Percentiles rank a stretch among this genome's conserved stretches.
phyloP scores from a whole-genome alignment of 2,797 vertebrate genomes.

The Myotis pilosus region DNA sequence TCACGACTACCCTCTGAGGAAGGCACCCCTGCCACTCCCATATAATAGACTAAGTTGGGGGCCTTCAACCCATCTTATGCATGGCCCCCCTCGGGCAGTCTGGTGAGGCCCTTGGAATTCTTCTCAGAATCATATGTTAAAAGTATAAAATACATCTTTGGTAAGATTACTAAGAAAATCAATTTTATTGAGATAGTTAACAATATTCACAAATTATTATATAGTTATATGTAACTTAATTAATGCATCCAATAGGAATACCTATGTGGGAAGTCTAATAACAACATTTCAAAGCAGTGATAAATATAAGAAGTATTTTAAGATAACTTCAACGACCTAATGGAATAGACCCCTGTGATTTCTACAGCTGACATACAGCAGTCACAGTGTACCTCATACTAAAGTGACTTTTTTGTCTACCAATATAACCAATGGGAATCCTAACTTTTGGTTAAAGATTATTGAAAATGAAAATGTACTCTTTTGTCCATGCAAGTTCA shows the following conservation, averaged over 20 bases:
- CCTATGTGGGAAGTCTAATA: not conserved
- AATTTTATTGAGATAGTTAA: not conserved
- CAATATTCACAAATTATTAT: not conserved
- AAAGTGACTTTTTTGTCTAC: not conserved
- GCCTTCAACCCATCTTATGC: not conserved
- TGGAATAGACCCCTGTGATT: not conserved
- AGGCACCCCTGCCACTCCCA: not conserved
- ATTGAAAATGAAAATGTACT: not conserved
- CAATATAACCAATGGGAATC: not conserved
- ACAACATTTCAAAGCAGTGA: not conserved
- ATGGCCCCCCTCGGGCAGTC: rapidly evolving
- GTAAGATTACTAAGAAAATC: not conserved
- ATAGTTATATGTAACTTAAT: not conserved
- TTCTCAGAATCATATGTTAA: not conserved
- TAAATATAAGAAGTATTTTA: not conserved
- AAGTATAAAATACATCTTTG: not conserved
- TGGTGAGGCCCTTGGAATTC: rapidly evolving
- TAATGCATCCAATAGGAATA: not conserved
- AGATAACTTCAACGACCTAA: not conserved
- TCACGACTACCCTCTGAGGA: not conserved
- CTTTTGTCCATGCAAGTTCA: not conserved
- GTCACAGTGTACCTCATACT: not conserved
- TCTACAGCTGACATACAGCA: not conserved
- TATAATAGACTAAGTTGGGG: not conserved
- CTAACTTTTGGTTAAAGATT: not conserved